A percentile compares a stretch with the other conserved stretches of the same genome.
phyloP scores from a whole-genome alignment of 2,797 vertebrate genomes.

The Yasuhikotakia modesta region DNA sequence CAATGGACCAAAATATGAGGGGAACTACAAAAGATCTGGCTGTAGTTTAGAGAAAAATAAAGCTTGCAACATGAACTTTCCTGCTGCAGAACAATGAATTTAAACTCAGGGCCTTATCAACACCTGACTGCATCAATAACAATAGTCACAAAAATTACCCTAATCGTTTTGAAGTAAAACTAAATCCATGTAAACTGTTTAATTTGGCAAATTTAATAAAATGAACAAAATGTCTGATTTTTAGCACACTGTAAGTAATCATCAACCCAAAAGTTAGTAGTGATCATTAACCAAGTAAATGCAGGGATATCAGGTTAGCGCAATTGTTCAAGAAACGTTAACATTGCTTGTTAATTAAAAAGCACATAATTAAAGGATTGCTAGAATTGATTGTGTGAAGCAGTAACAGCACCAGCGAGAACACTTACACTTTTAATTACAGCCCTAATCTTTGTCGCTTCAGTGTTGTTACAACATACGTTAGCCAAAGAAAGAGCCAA shows the following conservation, averaged over 20 bases:
- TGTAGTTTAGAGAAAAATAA: too few species aligned
- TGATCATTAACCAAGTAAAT: neutral
- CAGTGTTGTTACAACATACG: neutral
- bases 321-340: neutral
- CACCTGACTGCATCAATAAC: too few species aligned
- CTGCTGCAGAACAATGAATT: too few species aligned
- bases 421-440: conserved; percentile 41
- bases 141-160: too few species aligned
- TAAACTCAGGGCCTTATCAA: too few species aligned
- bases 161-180: too few species aligned
- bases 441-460: conserved; percentile 4
- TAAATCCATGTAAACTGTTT: neutral
- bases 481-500: neutral
- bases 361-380: conserved; percentile 17
- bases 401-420: conserved; percentile 8
- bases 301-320: neutral
- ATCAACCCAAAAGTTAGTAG: neutral
- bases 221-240: neutral
- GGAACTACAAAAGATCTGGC: too few species aligned
- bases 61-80: too few species aligned
- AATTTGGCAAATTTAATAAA: neutral
- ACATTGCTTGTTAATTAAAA: conserved; percentile 14
- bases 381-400: conserved; percentile 9
- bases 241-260: neutral
- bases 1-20: too few species aligned